These are phyloP conservation scores for Nasua narica DNA, from an alignment of 2,797 vertebrate species.

Conservation along the genomic window DNA sequence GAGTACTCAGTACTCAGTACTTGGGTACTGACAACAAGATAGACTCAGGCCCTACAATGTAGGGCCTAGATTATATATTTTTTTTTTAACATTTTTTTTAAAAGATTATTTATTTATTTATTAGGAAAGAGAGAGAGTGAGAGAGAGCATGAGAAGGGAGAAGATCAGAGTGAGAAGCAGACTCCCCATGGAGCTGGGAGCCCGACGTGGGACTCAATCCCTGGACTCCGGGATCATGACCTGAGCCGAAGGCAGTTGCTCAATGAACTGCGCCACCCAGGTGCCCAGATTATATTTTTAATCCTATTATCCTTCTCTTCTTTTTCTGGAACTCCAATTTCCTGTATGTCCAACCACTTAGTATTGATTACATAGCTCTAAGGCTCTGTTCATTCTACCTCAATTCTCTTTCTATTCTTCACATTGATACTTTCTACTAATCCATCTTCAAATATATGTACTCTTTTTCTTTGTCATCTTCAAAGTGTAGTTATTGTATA, in stretches of 20 bases:
- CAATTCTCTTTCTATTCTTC: not conserved
- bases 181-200: too few relatives aligned
- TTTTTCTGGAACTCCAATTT: not conserved
- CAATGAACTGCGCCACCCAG: too few relatives aligned
- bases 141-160: too few relatives aligned
- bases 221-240: too few relatives aligned
- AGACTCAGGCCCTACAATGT: not conserved
- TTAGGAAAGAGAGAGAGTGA: too few relatives aligned
- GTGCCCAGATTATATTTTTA: not conserved
- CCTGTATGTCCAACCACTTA: not conserved
- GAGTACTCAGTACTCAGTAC: too few relatives aligned
- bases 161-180: too few relatives aligned
- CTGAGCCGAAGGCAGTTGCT: too few relatives aligned
- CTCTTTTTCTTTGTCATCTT: not conserved
- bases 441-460: not conserved
- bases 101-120: too few relatives aligned
- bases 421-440: not conserved
- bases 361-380: not conserved
- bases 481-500: not conserved
- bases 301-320: not conserved
- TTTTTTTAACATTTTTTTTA: too few relatives aligned
- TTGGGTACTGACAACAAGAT: not conserved
- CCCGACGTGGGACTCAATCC: too few relatives aligned
- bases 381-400: not conserved
- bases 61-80: not conserved